These are phyloP conservation scores for Ascidia mentula DNA, from an alignment of 23 tunicate genomes.

Conservation along the genomic window DNA sequence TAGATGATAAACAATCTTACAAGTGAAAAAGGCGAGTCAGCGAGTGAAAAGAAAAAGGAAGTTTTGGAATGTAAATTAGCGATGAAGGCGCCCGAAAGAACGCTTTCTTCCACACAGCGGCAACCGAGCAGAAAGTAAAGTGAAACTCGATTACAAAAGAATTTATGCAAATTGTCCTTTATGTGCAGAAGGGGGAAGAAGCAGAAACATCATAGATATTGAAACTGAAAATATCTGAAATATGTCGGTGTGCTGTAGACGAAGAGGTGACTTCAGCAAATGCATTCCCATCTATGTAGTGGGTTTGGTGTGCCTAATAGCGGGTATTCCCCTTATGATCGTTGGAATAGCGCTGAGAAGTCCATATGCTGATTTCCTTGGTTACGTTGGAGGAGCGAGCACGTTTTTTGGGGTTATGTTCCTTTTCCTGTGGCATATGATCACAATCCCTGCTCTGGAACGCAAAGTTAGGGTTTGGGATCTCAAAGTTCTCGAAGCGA, in stretches of 20 bases:
- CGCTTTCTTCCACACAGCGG: too few species aligned
- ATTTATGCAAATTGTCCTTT: too few species aligned
- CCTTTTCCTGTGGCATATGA: conserved; percentile 72
- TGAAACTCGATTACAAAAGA: too few species aligned
- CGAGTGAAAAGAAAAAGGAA: too few species aligned
- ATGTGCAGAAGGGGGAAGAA: too few species aligned
- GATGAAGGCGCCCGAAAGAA: too few species aligned
- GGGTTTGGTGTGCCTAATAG: conserved; percentile 47
- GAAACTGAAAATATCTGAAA: too few species aligned
- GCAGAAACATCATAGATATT: too few species aligned
- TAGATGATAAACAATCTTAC: too few species aligned
- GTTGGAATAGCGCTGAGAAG: conserved; percentile 55
- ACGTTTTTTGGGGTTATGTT: conserved; percentile 73
- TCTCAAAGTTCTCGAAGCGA: neutral
- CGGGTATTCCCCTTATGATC: conserved; percentile 77
- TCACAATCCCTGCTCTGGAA: conserved; percentile 54
- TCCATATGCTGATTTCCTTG: conserved; percentile 55
- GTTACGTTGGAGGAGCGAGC: conserved; percentile 63
- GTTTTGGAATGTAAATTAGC: too few species aligned
- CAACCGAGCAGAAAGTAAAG: too few species aligned
- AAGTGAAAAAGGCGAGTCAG: too few species aligned
- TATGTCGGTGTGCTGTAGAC: conserved; percentile 28
- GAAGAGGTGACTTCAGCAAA: conserved; percentile 45
- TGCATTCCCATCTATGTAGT: conserved; percentile 55
- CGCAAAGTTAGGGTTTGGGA: neutral